Percentiles rank a stretch among this genome's conserved stretches.
Conservation (phyloP, 1,140 invertebrate species). For the Pectinophora gossypiella region DNA sequence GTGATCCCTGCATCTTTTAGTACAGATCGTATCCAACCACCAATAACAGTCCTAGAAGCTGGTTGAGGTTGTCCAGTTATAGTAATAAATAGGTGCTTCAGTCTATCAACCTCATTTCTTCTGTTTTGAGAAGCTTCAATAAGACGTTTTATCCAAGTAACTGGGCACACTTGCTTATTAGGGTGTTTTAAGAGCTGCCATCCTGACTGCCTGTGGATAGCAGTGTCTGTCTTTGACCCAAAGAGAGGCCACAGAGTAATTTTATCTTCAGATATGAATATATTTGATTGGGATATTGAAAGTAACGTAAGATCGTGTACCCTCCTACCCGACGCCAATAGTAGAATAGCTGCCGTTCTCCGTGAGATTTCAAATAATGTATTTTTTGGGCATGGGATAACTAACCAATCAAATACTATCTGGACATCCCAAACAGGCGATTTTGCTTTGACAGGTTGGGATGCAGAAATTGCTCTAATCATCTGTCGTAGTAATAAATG, state of each 20-base stretch:
- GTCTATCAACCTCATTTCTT: not conserved
- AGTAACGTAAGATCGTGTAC: constrained; percentile 10
- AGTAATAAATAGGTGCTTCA: constrained; percentile 3
- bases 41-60: constrained; percentile 5
- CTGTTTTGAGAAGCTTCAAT: not conserved
- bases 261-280: not conserved
- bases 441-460: not conserved
- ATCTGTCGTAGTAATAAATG: not conserved
- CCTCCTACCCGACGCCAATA: constrained; percentile 6
- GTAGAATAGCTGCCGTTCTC: constrained; percentile 1
- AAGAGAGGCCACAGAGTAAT: constrained; percentile 1
- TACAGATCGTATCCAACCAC: not conserved
- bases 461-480: not conserved
- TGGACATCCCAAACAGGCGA: constrained; percentile 6
- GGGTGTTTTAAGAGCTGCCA: constrained; percentile 2
- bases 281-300: not conserved
- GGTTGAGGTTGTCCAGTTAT: constrained; percentile 2
- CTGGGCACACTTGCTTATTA: not conserved
- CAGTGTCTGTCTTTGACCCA: constrained; percentile 11
- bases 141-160: constrained; percentile 1
- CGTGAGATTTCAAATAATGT: constrained; percentile 1
- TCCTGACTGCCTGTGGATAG: not conserved
- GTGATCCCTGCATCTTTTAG: constrained; percentile 1
- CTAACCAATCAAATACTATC: not conserved
- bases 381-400: not conserved